Evolutionary conservation across 1,140 invertebrate species (phyloP), one percentile per base, ranked within the genome.

Genomic region (Scaptomyza graminum): DNA sequence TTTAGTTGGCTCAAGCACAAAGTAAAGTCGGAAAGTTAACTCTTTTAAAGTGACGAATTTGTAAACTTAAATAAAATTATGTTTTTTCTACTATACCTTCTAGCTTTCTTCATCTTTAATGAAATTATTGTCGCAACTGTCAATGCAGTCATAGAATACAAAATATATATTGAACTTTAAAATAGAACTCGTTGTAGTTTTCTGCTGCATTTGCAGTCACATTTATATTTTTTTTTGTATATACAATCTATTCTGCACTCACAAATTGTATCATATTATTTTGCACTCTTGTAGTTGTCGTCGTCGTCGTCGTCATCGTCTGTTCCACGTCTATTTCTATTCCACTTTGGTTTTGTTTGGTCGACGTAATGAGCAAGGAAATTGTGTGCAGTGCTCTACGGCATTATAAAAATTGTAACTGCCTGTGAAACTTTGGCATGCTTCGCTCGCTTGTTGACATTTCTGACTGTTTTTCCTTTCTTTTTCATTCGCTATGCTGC

Each of bases 281-380:
- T 70, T 64, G 34, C 66, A 62, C 54, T 70, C 52, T 60, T 50
- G 51, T 18, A 47, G 60, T 63, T 22, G 50, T 41, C 8, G 31
- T 57, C 52, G 52, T 55, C 37, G 34, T 57, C 52, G 16, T 52
- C 46, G 51, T 31, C 28, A 6, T 31, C 28, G 5, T 50, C 61
- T 56, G 9, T 50, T 61, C 28, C 47, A 37, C 34, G 34, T 68
- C 70, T 62, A 55, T 69, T 72, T 66, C 69, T 59, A 67, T 72
- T 74, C 54, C 57, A 65, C 55, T 70, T 60, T 37, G 49, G 47
- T 64, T 65, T 56, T 78, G 75, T 78, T 75, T 63, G 57, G 72
- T 66, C 46, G 43, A 54, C 68, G 61, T 75, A 75, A 75, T 75
- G 67, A 71, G 73, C 67, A 75, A 70, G 63, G 74, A 76, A 76